Evolutionary conservation across 2,113 vertebrate genomes (phyloP).

Genomic region (Zapornia atra): DNA sequence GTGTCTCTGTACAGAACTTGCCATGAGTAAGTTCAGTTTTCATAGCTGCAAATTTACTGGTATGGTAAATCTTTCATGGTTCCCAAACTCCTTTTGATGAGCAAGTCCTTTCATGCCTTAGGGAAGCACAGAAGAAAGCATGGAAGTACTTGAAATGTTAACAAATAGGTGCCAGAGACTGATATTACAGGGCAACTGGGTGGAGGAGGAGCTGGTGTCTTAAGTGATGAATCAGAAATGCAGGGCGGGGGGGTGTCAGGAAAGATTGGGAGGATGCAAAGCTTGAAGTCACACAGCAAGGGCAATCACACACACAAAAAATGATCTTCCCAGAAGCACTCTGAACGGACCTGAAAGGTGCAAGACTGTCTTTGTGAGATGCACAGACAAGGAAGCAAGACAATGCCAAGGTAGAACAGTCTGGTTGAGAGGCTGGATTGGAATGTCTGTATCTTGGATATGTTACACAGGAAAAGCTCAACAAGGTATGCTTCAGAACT

Average conservation of each 20-base stretch:
- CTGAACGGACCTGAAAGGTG: background rate
- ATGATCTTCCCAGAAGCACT: background rate
- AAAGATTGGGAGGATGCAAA: background rate
- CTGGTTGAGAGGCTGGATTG: background rate
- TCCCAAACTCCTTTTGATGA: slow-evolving; percentile 37
- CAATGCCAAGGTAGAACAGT: background rate
- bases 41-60: background rate
- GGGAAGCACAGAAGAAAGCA: slow-evolving; percentile 9
- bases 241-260: background rate
- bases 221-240: slow-evolving; percentile 7
- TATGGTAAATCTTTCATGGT: background rate
- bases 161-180: background rate
- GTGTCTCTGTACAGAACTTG: background rate
- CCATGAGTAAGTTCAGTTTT: slow-evolving; percentile 2
- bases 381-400: background rate
- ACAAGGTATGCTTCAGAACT: background rate
- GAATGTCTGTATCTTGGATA: background rate
- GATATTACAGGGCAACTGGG: background rate
- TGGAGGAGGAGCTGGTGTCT: slow-evolving; percentile 12
- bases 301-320: background rate
- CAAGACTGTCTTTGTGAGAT: background rate
- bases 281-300: background rate
- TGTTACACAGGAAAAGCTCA: background rate
- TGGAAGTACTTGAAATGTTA: background rate
- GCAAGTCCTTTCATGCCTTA: slow-evolving; percentile 21